phyloP scores from a whole-genome alignment of 2,113 vertebrate species.

The Tamias sibiricus region DNA sequence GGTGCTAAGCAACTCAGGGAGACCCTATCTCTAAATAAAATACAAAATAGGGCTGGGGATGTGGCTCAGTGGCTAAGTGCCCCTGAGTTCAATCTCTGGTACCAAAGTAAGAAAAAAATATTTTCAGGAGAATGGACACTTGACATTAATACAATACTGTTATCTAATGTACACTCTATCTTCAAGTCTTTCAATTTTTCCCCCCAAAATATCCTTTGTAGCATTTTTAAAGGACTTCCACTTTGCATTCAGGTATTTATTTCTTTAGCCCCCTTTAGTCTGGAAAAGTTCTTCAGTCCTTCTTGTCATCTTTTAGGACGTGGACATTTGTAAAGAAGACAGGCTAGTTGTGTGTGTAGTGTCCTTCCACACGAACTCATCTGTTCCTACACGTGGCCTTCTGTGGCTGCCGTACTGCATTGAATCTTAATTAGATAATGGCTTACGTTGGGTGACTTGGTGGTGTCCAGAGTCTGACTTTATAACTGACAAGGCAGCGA shows the following conservation, averaged over 20 bases:
- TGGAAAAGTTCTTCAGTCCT: not conserved
- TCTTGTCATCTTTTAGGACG: not conserved
- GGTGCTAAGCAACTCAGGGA: too few species aligned
- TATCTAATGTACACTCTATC: not conserved
- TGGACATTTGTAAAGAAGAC: not conserved
- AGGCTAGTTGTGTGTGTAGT: not conserved
- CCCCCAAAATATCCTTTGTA: not conserved
- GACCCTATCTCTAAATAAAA: too few species aligned
- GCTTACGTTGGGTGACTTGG: not conserved
- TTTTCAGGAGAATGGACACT: not conserved
- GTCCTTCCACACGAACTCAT: not conserved
- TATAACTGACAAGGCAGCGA: not conserved
- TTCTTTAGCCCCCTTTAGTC: not conserved
- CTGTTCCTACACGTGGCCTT: not conserved
- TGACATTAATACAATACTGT: not conserved
- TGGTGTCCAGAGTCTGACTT: not conserved
- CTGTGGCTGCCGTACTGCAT: not conserved
- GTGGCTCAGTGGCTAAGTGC: too few species aligned
- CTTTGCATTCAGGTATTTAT: not conserved
- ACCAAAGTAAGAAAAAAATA: too few species aligned
- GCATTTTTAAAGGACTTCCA: not conserved
- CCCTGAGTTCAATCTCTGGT: too few species aligned
- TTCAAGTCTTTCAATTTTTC: not conserved
- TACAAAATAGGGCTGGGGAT: too few species aligned
- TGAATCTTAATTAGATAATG: not conserved